These are phyloP conservation scores for Diaphora mendica DNA, from an alignment of 2,888 invertebrate genomes.

Conservation along the genomic window DNA sequence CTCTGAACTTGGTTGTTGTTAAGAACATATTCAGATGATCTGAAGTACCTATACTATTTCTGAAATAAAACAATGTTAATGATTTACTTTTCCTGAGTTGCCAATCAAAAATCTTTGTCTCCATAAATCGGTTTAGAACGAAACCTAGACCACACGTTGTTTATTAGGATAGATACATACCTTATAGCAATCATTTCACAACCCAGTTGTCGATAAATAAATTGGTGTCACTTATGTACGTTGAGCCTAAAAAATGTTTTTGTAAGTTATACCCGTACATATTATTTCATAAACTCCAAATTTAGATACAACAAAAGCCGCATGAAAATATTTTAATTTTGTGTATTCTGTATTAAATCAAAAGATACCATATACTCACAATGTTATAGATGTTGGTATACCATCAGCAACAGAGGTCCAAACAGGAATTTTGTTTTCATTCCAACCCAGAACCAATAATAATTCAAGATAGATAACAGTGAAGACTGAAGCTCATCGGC, in stretches of 20 bases:
- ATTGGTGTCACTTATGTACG: no score
- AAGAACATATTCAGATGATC: not conserved
- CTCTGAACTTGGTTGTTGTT: not conserved
- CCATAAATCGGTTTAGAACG: not conserved
- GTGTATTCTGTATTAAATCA: not conserved
- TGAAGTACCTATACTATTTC: no score
- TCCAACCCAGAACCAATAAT: slow-evolving; percentile 52
- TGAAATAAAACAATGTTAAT: no score
- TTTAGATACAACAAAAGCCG: not conserved
- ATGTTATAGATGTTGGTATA: slow-evolving; percentile 37
- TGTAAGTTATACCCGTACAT: no score
- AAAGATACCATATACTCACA: slow-evolving; percentile 18
- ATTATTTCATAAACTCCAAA: not conserved
- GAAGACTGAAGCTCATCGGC: slow-evolving; percentile 54
- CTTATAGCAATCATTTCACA: no score
- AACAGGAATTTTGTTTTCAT: slow-evolving; percentile 63
- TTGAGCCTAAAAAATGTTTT: no score
- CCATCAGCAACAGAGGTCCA: slow-evolving; percentile 49
- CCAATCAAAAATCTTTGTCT: not conserved
- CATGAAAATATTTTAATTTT: not conserved
- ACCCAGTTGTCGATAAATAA: no score
- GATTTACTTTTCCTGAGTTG: no score
- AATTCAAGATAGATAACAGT: slow-evolving; percentile 48
- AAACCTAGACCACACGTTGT: not conserved
- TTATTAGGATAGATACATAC: not conserved